Conservation (phyloP, 1,140 invertebrate species). For the Bradynema listronoti region DNA sequence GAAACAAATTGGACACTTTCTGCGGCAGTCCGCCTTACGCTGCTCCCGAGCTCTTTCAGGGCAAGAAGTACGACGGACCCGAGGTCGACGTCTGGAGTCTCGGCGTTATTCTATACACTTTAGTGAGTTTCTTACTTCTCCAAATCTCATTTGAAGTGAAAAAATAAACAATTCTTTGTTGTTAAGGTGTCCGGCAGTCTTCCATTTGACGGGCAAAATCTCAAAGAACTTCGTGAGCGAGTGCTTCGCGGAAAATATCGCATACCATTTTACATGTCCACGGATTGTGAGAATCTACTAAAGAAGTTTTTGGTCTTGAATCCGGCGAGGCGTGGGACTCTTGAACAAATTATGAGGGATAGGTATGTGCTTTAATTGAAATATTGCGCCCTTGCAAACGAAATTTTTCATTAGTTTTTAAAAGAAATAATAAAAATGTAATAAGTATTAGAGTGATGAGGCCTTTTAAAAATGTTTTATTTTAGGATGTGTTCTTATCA, state of each 20-base stretch:
- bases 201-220: slow-evolving; percentile 97
- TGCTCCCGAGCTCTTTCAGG: slow-evolving; percentile 97
- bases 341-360: slow-evolving; percentile 71
- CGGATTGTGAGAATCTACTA: slow-evolving; percentile 94
- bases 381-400: neutral
- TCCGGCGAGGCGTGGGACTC: slow-evolving; percentile 87
- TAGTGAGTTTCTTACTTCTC: too few relatives aligned
- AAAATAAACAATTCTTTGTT: too few relatives aligned
- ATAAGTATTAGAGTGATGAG: too few relatives aligned
- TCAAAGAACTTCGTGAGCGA: slow-evolving; percentile 89
- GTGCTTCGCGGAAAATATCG: slow-evolving; percentile 97
- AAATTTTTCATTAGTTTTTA: neutral
- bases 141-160: too few relatives aligned
- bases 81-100: slow-evolving; percentile 99
- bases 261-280: slow-evolving; percentile 98
- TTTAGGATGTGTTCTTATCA: neutral
- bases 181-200: slow-evolving; percentile 96
- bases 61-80: slow-evolving; percentile 86
- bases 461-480: neutral
- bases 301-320: slow-evolving; percentile 99
- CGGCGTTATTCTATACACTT: slow-evolving; percentile 96
- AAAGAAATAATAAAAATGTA: neutral
- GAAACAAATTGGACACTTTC: slow-evolving; percentile 97
- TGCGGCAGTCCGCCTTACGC: slow-evolving; percentile 98
- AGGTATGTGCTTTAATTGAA: slow-evolving; percentile 29